Percentiles rank a stretch among this genome's conserved stretches.
Conservation (phyloP, 1,140 invertebrate genomes). For the Bombyx mandarina region DNA sequence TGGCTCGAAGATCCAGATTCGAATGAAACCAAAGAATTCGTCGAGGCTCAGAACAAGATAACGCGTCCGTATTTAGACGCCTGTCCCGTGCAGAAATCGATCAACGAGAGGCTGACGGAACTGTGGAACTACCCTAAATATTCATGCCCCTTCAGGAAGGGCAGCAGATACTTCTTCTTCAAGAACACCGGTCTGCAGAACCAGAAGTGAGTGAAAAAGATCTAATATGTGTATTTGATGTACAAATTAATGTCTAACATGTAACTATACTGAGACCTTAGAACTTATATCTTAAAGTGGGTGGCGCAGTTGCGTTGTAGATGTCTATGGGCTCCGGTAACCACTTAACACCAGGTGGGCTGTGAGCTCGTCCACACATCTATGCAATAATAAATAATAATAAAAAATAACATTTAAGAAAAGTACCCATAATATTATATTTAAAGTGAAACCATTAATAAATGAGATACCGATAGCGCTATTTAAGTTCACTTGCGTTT, state of each 20-base stretch:
- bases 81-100: conserved; percentile 80
- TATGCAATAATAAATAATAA: background rate
- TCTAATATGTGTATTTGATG: too few relatives aligned
- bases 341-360: too few relatives aligned
- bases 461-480: too few relatives aligned
- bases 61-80: conserved; percentile 88
- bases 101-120: conserved; percentile 86
- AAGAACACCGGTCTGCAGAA: conserved; percentile 97
- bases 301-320: too few relatives aligned
- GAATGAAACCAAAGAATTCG: conserved; percentile 92
- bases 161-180: conserved; percentile 92
- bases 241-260: too few relatives aligned
- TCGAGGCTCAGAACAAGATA: conserved; percentile 92
- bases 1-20: conserved; percentile 97
- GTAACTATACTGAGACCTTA: too few relatives aligned
- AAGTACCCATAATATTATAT: too few relatives aligned
- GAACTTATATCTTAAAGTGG: too few relatives aligned
- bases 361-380: too few relatives aligned
- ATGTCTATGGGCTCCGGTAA: too few relatives aligned
- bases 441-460: too few relatives aligned
- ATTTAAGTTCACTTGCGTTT: too few relatives aligned
- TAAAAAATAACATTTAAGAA: background rate
- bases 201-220: conserved; percentile 79
- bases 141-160: conserved; percentile 87
- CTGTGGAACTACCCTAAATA: conserved; percentile 98